Evolutionary conservation across 2,888 invertebrate genomes (phyloP), one percentile per base, ranked within the genome.

Genomic region (Crioceris asparagi): DNA sequence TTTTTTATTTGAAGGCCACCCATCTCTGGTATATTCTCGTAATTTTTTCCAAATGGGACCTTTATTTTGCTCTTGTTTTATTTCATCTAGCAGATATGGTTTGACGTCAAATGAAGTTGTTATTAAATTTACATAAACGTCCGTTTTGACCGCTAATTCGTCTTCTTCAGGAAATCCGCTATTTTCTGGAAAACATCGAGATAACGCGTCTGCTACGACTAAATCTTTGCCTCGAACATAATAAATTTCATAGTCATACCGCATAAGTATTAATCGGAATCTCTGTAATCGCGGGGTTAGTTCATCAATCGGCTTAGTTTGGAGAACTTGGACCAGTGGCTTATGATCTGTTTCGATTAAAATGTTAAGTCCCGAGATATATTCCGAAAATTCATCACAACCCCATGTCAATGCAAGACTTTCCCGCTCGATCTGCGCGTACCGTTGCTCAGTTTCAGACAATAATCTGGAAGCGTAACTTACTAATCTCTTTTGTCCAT

Each of bases 261-360:
- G n/a, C n/a, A n/a, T n/a, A n/a, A n/a, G n/a, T n/a, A n/a, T n/a
- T n/a, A n/a, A n/a, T n/a, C n/a, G n/a, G n/a, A n/a, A n/a, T n/a
- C n/a, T n/a, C n/a, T 35, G 41, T 15, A 39, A 17, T 31, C 39
- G 30, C 6, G 41, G 41, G 6, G 41, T 41, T 10, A 37, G 12
- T 19, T 41, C 41, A 25, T 40, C 39, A 8, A 41, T 30, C 6
- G 39, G 32, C 29, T 41, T 41, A 4, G 39, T 32, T 32, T 40
- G 35, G 7, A 31, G 19, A 14, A 41, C 29, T 23, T 40, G 39
- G 10, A 41, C 6, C n/a, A 40, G 23, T 7, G 41, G 41, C n/a
- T 31, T 30, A 23, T 41, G 41, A 32, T 41, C 41, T 3, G 38
- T 38, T 37, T 37, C 27, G 10, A 39, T 17, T 15, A 35, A 3